Evolutionary conservation across 2,113 vertebrate species (phyloP).

Genomic region (Castor canadensis): DNA sequence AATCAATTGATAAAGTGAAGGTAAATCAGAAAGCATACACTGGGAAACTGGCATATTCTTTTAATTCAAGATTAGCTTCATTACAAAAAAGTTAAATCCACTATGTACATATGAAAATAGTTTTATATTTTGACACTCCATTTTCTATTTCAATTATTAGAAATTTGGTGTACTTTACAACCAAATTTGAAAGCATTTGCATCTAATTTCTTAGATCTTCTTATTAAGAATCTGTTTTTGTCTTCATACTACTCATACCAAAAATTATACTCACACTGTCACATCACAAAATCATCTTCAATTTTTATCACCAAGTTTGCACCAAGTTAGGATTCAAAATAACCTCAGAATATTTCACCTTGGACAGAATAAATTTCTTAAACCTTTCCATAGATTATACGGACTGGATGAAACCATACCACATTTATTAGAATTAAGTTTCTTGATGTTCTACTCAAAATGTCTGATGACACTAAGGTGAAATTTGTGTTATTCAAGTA

Average conservation of each 20-base stretch:
- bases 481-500: not conserved
- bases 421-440: not conserved
- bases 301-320: not conserved
- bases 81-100: not conserved
- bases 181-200: not conserved
- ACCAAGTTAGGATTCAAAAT: slow-evolving; percentile 5
- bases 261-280: not conserved
- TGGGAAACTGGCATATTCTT: not conserved
- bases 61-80: not conserved
- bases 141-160: not conserved
- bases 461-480: not conserved
- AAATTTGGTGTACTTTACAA: not conserved
- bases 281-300: not conserved
- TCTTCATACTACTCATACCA: not conserved
- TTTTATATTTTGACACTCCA: not conserved
- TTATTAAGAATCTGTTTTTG: not conserved
- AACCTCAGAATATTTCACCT: not conserved
- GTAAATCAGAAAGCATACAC: not conserved
- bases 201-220: not conserved
- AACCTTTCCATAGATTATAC: not conserved
- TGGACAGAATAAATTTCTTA: not conserved
- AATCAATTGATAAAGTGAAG: not conserved
- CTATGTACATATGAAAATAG: not conserved
- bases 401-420: not conserved
- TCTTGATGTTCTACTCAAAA: not conserved